A percentile compares a stretch with the other conserved stretches of the same genome.
Conservation (phyloP, 2,113 vertebrate genomes). For the Pelecanoides urinatrix region DNA sequence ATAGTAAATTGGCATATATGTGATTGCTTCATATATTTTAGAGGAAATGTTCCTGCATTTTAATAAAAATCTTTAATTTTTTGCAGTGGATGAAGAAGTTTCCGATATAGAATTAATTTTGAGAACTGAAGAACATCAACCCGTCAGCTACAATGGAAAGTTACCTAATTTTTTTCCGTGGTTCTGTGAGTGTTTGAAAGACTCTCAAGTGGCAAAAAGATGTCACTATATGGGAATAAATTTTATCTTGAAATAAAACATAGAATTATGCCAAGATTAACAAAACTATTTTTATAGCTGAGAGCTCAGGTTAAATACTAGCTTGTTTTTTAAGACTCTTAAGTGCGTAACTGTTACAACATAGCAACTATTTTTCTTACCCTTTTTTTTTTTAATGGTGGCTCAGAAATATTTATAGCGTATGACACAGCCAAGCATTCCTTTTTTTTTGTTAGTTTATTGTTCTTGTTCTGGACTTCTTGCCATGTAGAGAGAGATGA, state of each 20-base stretch:
- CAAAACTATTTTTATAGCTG: neutral
- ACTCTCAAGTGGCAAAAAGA: neutral
- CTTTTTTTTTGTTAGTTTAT: neutral
- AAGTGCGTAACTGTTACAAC: neutral
- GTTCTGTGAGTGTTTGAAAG: neutral
- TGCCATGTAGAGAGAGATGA: slow-evolving; percentile 5
- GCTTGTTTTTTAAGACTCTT: neutral
- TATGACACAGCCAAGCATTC: neutral
- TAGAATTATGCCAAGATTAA: slow-evolving; percentile 1
- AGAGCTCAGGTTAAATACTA: neutral
- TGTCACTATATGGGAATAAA: neutral
- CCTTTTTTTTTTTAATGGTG: neutral
- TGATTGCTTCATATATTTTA: neutral
- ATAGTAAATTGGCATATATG: neutral
- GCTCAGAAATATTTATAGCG: slow-evolving; percentile 30
- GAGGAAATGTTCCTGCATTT: neutral
- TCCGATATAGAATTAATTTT: neutral
- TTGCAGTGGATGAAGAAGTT: neutral
- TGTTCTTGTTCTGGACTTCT: slow-evolving; percentile 18
- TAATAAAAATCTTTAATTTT: neutral
- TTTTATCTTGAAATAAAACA: slow-evolving; percentile 1
- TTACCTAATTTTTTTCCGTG: neutral
- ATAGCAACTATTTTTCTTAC: neutral
- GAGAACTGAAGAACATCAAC: neutral
- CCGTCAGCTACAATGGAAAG: neutral